Percentiles rank a stretch among this genome's conserved stretches.
phyloP scores from a whole-genome alignment of 2,888 invertebrate species.

The Epinotia bilunana region DNA sequence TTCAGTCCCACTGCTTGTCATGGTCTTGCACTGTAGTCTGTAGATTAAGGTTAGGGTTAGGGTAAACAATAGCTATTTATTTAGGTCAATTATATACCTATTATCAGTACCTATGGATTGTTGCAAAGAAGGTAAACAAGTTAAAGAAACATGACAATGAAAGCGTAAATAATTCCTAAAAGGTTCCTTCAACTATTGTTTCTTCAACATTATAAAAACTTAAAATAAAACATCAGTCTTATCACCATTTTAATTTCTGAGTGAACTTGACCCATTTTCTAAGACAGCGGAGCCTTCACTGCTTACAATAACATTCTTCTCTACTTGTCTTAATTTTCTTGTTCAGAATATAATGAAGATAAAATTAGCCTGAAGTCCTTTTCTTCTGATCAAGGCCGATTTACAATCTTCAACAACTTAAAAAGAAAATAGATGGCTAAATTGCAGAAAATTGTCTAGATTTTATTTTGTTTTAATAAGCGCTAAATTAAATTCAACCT shows the following conservation, averaged over 20 bases:
- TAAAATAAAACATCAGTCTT: not conserved
- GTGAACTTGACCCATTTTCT: not conserved
- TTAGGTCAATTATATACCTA: too few relatives aligned
- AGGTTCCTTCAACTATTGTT: not conserved
- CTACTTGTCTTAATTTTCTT: not conserved
- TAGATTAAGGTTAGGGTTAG: too few relatives aligned
- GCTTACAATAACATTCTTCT: not conserved
- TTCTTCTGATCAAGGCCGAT: not conserved
- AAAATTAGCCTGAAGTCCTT: not conserved
- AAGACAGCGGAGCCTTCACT: not conserved
- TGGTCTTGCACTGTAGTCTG: too few relatives aligned
- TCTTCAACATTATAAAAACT: too few relatives aligned
- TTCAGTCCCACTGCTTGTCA: too few relatives aligned
- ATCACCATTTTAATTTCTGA: not conserved
- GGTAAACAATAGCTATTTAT: too few relatives aligned
- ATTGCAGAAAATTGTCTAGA: not conserved
- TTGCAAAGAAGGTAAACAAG: too few relatives aligned
- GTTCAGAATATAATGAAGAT: constrained; percentile 1
- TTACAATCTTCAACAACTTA: not conserved
- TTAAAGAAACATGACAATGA: too few relatives aligned
- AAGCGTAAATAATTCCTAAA: not conserved
- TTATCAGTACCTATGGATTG: too few relatives aligned
- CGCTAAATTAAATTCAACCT: not conserved
- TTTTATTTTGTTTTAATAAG: not conserved
- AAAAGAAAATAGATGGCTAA: not conserved